Evolutionary conservation across 2,797 vertebrate species (phyloP).

Genomic region (Pelochelys cantorii): DNA sequence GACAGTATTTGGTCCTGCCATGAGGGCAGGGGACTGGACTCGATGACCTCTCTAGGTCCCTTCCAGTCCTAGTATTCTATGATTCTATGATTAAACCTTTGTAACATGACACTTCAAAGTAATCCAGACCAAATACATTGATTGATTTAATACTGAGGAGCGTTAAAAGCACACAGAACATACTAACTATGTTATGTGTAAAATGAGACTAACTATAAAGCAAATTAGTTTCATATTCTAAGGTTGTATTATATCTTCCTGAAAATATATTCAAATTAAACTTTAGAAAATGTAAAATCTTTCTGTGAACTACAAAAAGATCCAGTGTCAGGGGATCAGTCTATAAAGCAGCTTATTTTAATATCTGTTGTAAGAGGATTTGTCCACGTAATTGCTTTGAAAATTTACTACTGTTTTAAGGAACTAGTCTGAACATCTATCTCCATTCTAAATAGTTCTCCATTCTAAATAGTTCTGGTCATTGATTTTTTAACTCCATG

Average conservation of each 20-base stretch:
- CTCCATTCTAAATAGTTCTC: conserved; percentile 15
- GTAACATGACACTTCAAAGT: not conserved
- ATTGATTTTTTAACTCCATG: not conserved
- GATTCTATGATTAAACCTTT: too few species aligned
- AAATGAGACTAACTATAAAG: not conserved
- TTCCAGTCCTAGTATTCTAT: too few species aligned
- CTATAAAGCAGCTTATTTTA: not conserved
- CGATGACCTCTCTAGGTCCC: too few species aligned
- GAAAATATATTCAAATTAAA: not conserved
- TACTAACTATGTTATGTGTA: not conserved
- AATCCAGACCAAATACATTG: not conserved
- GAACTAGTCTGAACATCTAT: not conserved
- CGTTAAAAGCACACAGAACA: not conserved
- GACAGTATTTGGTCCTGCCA: too few species aligned
- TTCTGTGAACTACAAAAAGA: not conserved
- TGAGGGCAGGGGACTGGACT: too few species aligned
- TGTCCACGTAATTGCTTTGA: not conserved
- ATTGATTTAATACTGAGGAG: not conserved
- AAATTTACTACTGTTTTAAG: not conserved
- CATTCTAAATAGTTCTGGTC: conserved; percentile 11
- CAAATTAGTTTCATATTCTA: not conserved
- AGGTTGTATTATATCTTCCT: not conserved
- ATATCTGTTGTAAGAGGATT: not conserved
- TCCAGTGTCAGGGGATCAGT: not conserved
- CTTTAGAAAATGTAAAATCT: not conserved